These are phyloP conservation scores for Argyresthia goedartella DNA, from an alignment of 2,888 invertebrate genomes.

Conservation along the genomic window DNA sequence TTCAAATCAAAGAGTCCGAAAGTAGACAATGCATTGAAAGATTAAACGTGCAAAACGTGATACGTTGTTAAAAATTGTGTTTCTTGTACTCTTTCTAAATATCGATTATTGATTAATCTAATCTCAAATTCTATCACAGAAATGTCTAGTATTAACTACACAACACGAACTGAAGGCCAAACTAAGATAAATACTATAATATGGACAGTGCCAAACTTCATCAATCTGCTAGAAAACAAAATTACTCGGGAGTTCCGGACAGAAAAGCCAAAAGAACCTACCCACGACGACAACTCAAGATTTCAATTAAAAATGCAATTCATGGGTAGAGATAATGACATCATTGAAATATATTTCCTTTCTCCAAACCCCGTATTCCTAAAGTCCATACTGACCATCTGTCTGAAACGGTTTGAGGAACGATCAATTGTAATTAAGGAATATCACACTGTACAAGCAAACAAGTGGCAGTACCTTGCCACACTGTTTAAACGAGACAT, in stretches of 20 bases:
- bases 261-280: conserved; percentile 33
- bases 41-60: too few species aligned
- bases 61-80: too few species aligned
- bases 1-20: too few species aligned
- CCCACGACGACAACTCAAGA: conserved; percentile 25
- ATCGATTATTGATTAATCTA: too few species aligned
- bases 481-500: conserved; percentile 52
- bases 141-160: conserved; percentile 39
- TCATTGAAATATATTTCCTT: conserved; percentile 53
- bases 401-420: conserved; percentile 52
- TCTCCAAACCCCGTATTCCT: conserved; percentile 47
- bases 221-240: conserved; percentile 42
- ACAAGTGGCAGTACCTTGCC: conserved; percentile 59
- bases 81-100: too few species aligned
- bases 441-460: conserved; percentile 50
- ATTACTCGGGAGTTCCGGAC: conserved; percentile 44
- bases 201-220: conserved; percentile 54
- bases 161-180: conserved; percentile 51
- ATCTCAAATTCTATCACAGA: not conserved
- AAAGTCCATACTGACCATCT: conserved; percentile 49
- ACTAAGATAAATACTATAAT: conserved; percentile 51
- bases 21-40: too few species aligned
- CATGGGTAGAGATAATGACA: conserved; percentile 48
- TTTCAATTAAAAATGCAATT: conserved; percentile 59
- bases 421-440: conserved; percentile 53